Conservation (phyloP, 2,888 invertebrate genomes). For the Meteorus colon region DNA sequence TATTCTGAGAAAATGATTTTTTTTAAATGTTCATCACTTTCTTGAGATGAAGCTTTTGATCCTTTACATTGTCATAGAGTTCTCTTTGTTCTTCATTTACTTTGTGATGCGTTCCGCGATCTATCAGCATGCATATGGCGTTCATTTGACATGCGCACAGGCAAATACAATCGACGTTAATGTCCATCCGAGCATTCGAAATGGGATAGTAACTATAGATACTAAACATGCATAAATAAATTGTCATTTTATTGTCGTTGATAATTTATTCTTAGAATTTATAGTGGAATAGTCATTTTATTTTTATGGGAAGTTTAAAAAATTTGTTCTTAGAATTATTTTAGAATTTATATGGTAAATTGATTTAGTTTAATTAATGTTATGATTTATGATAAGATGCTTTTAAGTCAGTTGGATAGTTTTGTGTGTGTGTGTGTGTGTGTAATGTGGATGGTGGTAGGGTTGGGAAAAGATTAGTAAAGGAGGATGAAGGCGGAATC, state of each 20-base stretch:
- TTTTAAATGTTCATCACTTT: conserved; percentile 6
- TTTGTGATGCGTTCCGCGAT: conserved; percentile 7
- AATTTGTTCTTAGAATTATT: conserved; percentile 9
- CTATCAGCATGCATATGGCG: conserved; percentile 27
- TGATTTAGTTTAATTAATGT: conserved; percentile 23
- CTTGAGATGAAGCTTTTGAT: background rate
- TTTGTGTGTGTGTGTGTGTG: conserved; percentile 9
- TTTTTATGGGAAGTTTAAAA: background rate
- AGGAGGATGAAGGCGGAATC: conserved; percentile 33
- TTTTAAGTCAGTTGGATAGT: conserved; percentile 16
- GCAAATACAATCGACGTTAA: conserved; percentile 8
- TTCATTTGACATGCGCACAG: background rate
- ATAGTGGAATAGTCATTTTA: background rate
- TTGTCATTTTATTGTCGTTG: background rate
- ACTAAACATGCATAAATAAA: background rate
- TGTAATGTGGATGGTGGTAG: background rate
- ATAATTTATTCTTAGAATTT: conserved; percentile 7
- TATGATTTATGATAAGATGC: conserved; percentile 30
- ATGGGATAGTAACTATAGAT: background rate
- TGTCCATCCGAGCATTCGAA: conserved; percentile 23
- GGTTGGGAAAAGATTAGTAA: conserved; percentile 23
- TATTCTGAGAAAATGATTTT: background rate
- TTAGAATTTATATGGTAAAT: background rate
- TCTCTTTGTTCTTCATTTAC: background rate
- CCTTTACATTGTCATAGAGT: background rate